These are phyloP conservation scores for Alces alces DNA, from an alignment of 2,113 vertebrate genomes.

Conservation along the genomic window DNA sequence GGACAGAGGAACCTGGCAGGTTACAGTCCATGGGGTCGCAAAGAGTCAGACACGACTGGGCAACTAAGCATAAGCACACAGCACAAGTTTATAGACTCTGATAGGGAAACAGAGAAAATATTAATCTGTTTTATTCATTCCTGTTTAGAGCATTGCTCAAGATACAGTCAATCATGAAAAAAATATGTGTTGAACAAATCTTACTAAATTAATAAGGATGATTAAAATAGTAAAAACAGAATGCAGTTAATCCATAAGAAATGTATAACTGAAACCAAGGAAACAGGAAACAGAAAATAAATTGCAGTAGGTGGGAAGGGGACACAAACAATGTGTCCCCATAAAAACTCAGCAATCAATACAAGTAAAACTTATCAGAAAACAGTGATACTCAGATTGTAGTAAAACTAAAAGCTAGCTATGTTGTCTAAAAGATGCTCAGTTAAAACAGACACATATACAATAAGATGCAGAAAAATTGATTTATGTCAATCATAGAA, in stretches of 20 bases:
- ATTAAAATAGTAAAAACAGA: neutral
- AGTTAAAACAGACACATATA: neutral
- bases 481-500: neutral
- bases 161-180: neutral
- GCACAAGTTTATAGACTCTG: neutral
- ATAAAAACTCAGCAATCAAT: neutral
- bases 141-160: neutral
- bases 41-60: neutral
- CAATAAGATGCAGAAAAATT: neutral
- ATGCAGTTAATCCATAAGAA: neutral
- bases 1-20: neutral
- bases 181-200: neutral
- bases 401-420: neutral
- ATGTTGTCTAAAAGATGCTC: neutral
- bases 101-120: neutral
- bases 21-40: neutral
- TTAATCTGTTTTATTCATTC: neutral
- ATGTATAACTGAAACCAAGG: neutral
- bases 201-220: neutral
- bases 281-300: neutral
- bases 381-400: neutral
- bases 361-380: neutral
- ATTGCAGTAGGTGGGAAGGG: neutral
- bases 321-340: neutral
- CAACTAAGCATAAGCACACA: neutral